phyloP scores from a whole-genome alignment of 2,888 invertebrate genomes.

The Monochamus alternatus region DNA sequence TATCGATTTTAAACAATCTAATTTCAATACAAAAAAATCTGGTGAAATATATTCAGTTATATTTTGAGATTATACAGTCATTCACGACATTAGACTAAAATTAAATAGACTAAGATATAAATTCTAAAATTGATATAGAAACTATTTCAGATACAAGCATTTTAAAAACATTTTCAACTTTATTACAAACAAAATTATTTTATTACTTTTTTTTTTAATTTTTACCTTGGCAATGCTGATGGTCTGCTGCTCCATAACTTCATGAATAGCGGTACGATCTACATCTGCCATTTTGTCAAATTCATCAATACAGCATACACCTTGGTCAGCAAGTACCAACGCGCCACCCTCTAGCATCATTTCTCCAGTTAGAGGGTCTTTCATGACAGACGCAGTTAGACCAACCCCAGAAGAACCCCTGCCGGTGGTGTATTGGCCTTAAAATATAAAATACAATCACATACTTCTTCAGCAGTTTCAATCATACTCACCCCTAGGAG shows the following conservation, averaged over 20 bases:
- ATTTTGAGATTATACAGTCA: too few species aligned
- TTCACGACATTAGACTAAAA: too few species aligned
- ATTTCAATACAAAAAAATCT: too few species aligned
- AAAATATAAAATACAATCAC: conserved; percentile 5
- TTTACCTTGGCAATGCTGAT: conserved; percentile 96
- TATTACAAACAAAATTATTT: background rate
- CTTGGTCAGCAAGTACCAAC: conserved; percentile 95
- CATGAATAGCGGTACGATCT: conserved; percentile 96
- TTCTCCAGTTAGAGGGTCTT: conserved; percentile 97
- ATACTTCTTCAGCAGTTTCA: background rate
- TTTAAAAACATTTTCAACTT: too few species aligned
- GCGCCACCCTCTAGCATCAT: conserved; percentile 98
- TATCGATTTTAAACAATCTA: too few species aligned
- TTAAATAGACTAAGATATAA: too few species aligned
- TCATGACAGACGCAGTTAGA: conserved; percentile 97
- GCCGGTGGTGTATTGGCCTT: conserved; percentile 95
- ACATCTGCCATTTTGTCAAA: conserved; percentile 99
- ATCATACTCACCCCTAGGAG: conserved; percentile 81
- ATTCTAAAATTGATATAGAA: too few species aligned
- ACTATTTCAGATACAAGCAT: too few species aligned
- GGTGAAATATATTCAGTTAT: too few species aligned
- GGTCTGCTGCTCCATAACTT: conserved; percentile 99
- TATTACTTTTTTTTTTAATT: background rate
- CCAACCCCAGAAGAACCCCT: conserved; percentile 99
- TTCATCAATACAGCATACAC: conserved; percentile 99